Percentiles rank a stretch among this genome's conserved stretches.
Conservation (phyloP, 2,888 invertebrate species). For the Plebejus melissa region DNA sequence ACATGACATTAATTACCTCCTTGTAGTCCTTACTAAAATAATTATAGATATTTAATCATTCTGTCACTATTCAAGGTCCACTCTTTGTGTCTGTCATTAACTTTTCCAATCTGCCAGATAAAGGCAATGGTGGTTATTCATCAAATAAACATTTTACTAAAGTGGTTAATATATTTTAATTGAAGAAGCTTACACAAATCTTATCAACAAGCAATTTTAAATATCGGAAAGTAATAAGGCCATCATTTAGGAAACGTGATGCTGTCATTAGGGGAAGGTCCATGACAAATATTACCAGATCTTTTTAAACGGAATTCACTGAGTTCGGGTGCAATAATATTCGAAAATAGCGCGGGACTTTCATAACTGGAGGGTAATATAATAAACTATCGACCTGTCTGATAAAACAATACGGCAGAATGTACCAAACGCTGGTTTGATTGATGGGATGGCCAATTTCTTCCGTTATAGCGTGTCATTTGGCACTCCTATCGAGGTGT, state of each 20-base stretch:
- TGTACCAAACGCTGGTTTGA: constrained; percentile 3
- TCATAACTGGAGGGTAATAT: background rate
- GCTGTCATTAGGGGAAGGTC: background rate
- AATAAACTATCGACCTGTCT: background rate
- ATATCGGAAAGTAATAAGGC: constrained; percentile 2
- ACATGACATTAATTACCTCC: too few relatives aligned
- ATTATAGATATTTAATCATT: too few relatives aligned
- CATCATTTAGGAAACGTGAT: background rate
- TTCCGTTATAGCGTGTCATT: constrained; percentile 1
- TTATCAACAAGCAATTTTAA: background rate
- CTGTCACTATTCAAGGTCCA: too few relatives aligned
- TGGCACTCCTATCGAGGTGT: constrained; percentile 21
- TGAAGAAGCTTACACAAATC: background rate
- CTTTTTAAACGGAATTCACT: background rate
- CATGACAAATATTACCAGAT: background rate
- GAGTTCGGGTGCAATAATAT: background rate
- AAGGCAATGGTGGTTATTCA: too few relatives aligned
- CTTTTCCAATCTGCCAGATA: too few relatives aligned
- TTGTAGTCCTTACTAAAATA: too few relatives aligned
- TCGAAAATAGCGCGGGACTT: background rate
- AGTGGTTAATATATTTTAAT: background rate
- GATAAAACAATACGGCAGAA: constrained; percentile 6
- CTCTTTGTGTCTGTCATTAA: too few relatives aligned
- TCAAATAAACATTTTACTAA: background rate
- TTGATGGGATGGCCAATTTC: constrained; percentile 16